Conservation (phyloP, 2,888 invertebrate species). For the Podabrus alpinus region DNA sequence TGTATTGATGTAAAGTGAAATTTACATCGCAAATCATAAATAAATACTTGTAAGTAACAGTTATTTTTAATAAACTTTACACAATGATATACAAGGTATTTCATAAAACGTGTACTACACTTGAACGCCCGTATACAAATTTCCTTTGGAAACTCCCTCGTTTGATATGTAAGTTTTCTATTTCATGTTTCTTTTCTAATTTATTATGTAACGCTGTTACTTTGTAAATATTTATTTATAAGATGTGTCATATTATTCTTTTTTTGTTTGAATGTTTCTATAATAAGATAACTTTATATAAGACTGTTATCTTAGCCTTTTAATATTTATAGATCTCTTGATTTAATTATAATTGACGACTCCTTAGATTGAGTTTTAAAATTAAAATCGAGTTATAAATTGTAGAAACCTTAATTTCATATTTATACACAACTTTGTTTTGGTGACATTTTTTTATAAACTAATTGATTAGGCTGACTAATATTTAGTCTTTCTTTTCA, state of each 20-base stretch:
- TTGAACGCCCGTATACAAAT: neutral
- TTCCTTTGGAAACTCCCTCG: neutral
- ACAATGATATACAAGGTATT: neutral
- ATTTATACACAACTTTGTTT: neutral
- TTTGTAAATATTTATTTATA: conserved; percentile 12
- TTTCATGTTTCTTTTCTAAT: neutral
- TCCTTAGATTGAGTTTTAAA: neutral
- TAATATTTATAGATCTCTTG: conserved; percentile 25
- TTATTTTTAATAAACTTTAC: neutral
- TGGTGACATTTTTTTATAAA: conserved; percentile 16
- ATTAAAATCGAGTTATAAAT: neutral
- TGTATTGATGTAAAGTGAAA: conserved; percentile 1
- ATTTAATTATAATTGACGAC: conserved; percentile 1
- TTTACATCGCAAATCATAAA: neutral
- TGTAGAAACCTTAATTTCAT: neutral
- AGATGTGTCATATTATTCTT: conserved; percentile 18
- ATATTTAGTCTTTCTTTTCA: conserved; percentile 13
- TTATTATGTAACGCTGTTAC: neutral
- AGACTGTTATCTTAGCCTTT: conserved; percentile 24
- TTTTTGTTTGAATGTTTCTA: conserved; percentile 23
- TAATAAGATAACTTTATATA: conserved; percentile 17
- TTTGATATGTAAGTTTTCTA: neutral
- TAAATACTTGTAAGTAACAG: neutral
- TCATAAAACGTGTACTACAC: neutral
- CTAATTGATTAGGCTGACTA: conserved; percentile 6